Evolutionary conservation across 2,797 vertebrate genomes (phyloP).

Genomic region (Megaceryle alcyon): DNA sequence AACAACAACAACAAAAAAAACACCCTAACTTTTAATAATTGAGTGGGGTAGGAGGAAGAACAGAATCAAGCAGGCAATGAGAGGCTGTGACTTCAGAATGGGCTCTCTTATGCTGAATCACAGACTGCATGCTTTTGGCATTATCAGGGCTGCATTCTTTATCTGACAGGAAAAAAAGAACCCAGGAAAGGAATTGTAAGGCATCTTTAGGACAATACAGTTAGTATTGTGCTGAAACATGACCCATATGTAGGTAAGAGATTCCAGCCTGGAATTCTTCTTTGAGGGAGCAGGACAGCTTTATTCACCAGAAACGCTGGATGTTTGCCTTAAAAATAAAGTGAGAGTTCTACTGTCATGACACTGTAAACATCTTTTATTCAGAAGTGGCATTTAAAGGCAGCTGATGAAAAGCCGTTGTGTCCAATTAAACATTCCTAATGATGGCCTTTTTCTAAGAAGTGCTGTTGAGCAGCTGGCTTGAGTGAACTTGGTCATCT

Average conservation of each 20-base stretch:
- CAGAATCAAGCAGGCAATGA: not conserved
- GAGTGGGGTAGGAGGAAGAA: not conserved
- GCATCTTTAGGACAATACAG: not conserved
- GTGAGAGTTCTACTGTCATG: not conserved
- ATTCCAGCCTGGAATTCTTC: not conserved
- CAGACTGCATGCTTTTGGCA: accelerated
- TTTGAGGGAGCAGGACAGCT: not conserved
- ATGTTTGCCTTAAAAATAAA: slow-evolving; percentile 28
- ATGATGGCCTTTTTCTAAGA: not conserved
- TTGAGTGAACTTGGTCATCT: not conserved
- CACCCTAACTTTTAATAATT: not conserved
- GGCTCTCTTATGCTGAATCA: not conserved
- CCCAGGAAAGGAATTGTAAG: not conserved
- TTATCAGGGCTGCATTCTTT: not conserved
- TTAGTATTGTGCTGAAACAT: not conserved
- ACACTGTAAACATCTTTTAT: not conserved
- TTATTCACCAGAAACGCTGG: not conserved
- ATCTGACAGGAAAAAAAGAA: not conserved
- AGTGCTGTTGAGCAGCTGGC: not conserved
- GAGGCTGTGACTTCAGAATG: not conserved
- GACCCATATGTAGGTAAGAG: not conserved
- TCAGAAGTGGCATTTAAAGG: not conserved
- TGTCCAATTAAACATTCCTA: not conserved
- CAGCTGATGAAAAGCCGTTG: slow-evolving; percentile 20
- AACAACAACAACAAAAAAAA: too few relatives aligned